Evolutionary conservation across 2,888 invertebrate genomes (phyloP).

Genomic region (Oscheius sp.): DNA sequence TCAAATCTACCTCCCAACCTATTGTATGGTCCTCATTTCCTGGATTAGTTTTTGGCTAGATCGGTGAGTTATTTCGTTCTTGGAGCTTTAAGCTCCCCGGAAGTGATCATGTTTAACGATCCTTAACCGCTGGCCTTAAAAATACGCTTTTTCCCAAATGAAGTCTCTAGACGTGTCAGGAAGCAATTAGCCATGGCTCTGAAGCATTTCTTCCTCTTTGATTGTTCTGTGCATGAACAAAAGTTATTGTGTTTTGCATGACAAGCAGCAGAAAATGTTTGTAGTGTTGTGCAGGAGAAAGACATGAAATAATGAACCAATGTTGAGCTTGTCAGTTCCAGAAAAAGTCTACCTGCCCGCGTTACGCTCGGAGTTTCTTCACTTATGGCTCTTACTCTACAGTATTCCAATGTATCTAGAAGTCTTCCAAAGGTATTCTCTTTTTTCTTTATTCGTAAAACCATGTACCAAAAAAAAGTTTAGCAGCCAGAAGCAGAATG

Average conservation of each 20-base stretch:
- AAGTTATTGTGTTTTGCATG: too few relatives aligned
- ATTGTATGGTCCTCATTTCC: conserved; percentile 70
- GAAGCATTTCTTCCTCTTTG: too few relatives aligned
- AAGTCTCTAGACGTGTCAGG: too few relatives aligned
- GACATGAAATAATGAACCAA: too few relatives aligned
- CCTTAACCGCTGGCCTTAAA: conserved; percentile 4
- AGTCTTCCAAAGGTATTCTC: conserved; percentile 65
- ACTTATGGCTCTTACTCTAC: conserved; percentile 69
- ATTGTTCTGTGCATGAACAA: too few relatives aligned
- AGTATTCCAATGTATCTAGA: conserved; percentile 67
- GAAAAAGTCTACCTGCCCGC: conserved; percentile 57
- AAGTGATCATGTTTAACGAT: conserved; percentile 1
- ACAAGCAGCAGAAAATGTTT: too few relatives aligned
- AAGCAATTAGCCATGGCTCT: too few relatives aligned
- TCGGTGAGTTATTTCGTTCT: conserved; percentile 34
- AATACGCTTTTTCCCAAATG: background rate
- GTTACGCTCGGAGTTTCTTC: conserved; percentile 67
- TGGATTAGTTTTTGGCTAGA: conserved; percentile 70
- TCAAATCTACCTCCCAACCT: conserved; percentile 70
- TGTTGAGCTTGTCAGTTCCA: conserved; percentile 30
- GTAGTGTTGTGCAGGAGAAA: too few relatives aligned
- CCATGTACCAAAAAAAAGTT: background rate
- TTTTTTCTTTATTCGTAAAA: background rate
- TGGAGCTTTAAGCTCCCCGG: too few relatives aligned
- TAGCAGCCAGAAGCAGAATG: conserved; percentile 26